Conservation (phyloP, 2,113 vertebrate species). For the Tachysurus fulvidraco region DNA sequence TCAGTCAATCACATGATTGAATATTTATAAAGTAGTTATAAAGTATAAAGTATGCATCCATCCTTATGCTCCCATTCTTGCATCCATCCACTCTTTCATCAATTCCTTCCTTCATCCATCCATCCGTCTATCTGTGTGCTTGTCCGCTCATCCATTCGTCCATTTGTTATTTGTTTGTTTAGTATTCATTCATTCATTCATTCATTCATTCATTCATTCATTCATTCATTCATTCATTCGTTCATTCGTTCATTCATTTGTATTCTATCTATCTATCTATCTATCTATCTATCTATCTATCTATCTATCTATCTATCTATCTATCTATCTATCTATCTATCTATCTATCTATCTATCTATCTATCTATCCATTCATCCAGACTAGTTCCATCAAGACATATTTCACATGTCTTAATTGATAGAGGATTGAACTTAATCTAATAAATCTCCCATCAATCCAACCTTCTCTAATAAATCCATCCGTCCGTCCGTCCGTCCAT, state of each 20-base stretch:
- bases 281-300: not conserved
- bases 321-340: no score
- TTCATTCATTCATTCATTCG: no score
- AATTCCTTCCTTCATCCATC: not conserved
- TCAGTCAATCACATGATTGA: not conserved
- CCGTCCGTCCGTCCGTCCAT: not conserved
- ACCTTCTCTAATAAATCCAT: not conserved
- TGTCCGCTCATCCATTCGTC: not conserved
- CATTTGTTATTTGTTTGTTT: no score
- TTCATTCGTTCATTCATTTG: no score
- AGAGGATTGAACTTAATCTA: not conserved
- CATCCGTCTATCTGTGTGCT: not conserved
- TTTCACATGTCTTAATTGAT: not conserved
- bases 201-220: no score
- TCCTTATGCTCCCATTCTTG: not conserved
- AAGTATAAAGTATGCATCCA: no score
- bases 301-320: not conserved
- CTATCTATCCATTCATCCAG: no score
- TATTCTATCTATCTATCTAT: no score
- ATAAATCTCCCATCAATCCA: not conserved
- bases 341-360: not conserved
- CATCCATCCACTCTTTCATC: not conserved
- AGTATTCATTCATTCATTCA: not conserved
- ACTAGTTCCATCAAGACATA: not conserved
- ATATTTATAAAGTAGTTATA: not conserved